Evolutionary conservation across 23 tunicate genomes (phyloP).

Genomic region (Ciona savignyi): DNA sequence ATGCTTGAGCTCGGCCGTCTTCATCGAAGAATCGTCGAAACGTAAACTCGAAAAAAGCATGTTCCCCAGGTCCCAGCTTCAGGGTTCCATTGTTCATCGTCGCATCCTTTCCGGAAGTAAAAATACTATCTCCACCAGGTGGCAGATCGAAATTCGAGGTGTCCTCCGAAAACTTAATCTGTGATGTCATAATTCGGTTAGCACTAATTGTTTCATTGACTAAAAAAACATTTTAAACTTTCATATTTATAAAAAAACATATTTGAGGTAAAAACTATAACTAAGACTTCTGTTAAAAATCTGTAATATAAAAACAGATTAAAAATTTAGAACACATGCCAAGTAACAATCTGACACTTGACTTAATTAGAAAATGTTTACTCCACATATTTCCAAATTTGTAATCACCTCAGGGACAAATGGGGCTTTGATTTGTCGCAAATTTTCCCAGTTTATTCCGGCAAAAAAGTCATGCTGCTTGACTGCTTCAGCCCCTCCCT

Average conservation of each 20-base stretch:
- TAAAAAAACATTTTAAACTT: too few relatives aligned
- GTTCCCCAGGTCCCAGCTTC: slow-evolving; percentile 63
- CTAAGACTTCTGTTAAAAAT: too few relatives aligned
- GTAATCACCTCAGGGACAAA: slow-evolving; percentile 69
- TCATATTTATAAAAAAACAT: too few relatives aligned
- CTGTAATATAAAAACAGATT: too few relatives aligned
- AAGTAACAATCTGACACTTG: too few relatives aligned
- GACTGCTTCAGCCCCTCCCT: slow-evolving; percentile 66
- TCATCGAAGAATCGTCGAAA: slow-evolving; percentile 83
- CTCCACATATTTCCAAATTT: too few relatives aligned
- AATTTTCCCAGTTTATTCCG: slow-evolving; percentile 50
- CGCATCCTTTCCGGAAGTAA: slow-evolving; percentile 40
- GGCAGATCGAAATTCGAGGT: slow-evolving; percentile 85
- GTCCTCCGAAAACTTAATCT: slow-evolving; percentile 75
- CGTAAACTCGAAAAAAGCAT: slow-evolving; percentile 98
- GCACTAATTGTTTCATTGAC: too few relatives aligned
- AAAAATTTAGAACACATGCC: too few relatives aligned
- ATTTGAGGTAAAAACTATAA: too few relatives aligned
- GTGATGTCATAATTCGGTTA: background rate
- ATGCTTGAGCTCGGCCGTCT: slow-evolving; percentile 61
- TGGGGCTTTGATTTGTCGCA: slow-evolving; percentile 62
- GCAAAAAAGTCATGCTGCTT: slow-evolving; percentile 63
- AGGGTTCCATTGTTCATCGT: slow-evolving; percentile 67
- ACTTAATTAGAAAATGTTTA: too few relatives aligned
- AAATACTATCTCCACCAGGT: slow-evolving; percentile 45